These are phyloP conservation scores for Cyphomyrus plagiostoma DNA, from an alignment of 2,113 vertebrate genomes.

Conservation along the genomic window DNA sequence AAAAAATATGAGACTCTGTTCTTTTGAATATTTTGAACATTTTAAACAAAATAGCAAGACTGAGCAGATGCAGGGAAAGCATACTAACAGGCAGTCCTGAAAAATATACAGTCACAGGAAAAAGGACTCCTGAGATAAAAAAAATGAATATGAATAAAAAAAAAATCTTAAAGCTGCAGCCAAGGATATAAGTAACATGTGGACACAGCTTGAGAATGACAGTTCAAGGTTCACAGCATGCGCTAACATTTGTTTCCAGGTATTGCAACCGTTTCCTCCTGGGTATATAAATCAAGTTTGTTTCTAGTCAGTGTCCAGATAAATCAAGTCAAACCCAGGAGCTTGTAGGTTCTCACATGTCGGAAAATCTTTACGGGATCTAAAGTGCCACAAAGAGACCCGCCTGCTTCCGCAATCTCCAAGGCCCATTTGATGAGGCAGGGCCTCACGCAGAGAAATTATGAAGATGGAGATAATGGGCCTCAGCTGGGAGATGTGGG, in stretches of 20 bases:
- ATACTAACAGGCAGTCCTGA: neutral
- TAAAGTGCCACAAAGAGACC: constrained; percentile 36
- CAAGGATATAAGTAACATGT: constrained; percentile 2
- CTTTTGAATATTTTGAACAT: neutral
- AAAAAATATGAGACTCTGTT: neutral
- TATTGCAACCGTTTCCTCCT: constrained; percentile 39
- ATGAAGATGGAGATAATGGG: constrained; percentile 9
- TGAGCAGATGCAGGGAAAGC: neutral
- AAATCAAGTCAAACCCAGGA: constrained; percentile 44
- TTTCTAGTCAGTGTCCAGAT: constrained; percentile 54
- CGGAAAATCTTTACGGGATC: constrained; percentile 31
- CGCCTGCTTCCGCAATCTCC: neutral
- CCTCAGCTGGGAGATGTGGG: neutral
- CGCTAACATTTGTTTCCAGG: constrained; percentile 49
- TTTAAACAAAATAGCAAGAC: neutral
- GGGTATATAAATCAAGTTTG: constrained; percentile 48
- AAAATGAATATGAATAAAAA: neutral
- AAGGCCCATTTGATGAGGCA: neutral
- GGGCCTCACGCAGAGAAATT: neutral
- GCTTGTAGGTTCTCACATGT: constrained; percentile 1
- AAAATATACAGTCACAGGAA: neutral
- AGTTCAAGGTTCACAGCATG: constrained; percentile 48
- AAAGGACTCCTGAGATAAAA: neutral
- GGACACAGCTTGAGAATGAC: constrained; percentile 21
- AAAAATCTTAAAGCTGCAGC: neutral